Evolutionary conservation across 2,113 vertebrate genomes (phyloP).

Genomic region (Percina caprodes): DNA sequence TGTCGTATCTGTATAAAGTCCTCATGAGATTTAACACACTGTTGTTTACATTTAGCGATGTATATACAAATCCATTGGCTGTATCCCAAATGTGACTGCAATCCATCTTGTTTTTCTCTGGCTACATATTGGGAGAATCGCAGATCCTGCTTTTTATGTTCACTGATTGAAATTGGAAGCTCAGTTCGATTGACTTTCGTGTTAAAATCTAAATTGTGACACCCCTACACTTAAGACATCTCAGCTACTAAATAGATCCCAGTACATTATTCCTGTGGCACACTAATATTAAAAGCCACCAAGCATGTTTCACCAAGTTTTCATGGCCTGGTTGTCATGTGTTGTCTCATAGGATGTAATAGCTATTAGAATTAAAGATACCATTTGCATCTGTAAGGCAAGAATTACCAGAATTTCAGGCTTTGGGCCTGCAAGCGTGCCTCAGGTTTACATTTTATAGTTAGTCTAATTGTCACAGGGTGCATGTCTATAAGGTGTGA

Average conservation of each 20-base stretch:
- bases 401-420: background rate
- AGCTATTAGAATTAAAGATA: background rate
- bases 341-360: background rate
- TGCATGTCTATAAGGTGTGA: no score
- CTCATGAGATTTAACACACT: background rate
- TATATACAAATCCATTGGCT: background rate
- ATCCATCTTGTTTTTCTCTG: background rate
- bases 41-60: background rate
- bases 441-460: no score
- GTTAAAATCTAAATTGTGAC: no score
- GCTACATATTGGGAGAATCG: no score
- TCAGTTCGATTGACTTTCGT: no score
- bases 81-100: background rate
- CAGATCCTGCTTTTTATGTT: no score
- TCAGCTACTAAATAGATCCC: constrained; percentile 1
- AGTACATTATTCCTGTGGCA: background rate
- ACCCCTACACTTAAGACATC: background rate
- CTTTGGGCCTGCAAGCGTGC: no score
- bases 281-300: no score
- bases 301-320: background rate
- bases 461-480: no score
- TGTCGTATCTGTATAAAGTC: background rate
- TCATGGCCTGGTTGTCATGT: background rate
- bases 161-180: no score
- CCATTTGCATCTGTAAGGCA: background rate